These are phyloP conservation scores for Mohoua ochrocephala DNA, from an alignment of 2,113 vertebrate species.

Conservation along the genomic window DNA sequence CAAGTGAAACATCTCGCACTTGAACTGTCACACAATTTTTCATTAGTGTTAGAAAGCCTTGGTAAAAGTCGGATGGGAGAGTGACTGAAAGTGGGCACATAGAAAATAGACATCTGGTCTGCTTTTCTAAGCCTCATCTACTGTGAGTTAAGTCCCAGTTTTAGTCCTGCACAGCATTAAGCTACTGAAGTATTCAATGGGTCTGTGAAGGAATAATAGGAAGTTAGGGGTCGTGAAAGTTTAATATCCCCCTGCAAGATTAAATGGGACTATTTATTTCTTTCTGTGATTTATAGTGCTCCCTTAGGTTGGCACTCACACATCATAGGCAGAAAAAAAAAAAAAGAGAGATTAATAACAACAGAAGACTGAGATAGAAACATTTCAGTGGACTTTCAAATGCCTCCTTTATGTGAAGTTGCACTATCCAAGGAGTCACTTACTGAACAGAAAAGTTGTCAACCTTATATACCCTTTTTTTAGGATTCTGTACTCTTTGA, in stretches of 20 bases:
- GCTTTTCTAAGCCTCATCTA: background rate
- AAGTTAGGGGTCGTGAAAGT: background rate
- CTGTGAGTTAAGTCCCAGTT: background rate
- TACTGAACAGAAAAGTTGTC: background rate
- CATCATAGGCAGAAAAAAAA: background rate
- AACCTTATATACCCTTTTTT: background rate
- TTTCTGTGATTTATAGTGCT: background rate
- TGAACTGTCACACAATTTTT: background rate
- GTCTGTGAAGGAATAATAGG: background rate
- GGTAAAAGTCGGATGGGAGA: background rate
- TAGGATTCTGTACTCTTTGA: background rate
- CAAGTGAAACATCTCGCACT: background rate
- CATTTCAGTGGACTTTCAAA: background rate
- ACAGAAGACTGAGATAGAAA: background rate
- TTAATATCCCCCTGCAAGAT: background rate
- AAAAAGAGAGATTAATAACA: background rate
- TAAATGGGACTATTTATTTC: conserved; percentile 5
- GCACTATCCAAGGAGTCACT: background rate
- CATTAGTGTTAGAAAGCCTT: background rate
- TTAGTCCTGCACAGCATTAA: background rate
- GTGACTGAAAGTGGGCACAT: background rate
- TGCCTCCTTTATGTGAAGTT: background rate
- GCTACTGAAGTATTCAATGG: background rate
- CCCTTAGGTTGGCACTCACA: background rate
- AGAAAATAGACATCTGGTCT: background rate